These are phyloP conservation scores for Coregonus sp. DNA, from an alignment of 2,797 vertebrate genomes.

Conservation along the genomic window DNA sequence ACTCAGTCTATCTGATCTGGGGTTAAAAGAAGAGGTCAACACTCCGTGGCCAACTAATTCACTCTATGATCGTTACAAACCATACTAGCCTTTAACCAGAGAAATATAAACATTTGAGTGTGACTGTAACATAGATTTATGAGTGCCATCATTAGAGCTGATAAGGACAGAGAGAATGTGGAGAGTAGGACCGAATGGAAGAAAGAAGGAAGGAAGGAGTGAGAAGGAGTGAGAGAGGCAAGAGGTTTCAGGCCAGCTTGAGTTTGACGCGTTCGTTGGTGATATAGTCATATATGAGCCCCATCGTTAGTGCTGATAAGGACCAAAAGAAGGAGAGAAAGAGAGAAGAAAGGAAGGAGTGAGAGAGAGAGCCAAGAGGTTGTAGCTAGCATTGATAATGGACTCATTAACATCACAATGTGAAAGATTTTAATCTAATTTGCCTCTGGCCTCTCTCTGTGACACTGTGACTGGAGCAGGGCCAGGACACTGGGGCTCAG, in stretches of 20 bases:
- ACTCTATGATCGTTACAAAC: neutral
- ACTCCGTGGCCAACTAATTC: neutral
- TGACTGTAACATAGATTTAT: neutral
- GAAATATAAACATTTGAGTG: neutral
- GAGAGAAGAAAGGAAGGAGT: conserved; percentile 6
- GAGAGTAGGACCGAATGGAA: neutral
- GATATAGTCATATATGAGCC: neutral
- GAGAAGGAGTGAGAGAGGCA: conserved; percentile 1
- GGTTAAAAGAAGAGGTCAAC: neutral
- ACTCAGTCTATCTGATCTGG: neutral
- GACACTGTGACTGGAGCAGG: conserved; percentile 20
- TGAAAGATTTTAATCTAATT: conserved; percentile 41
- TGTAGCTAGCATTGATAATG: conserved; percentile 22
- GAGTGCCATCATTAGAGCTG: neutral
- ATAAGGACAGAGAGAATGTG: neutral
- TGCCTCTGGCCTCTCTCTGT: conserved; percentile 26
- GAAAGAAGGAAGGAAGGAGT: neutral
- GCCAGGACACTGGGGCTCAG: conserved; percentile 15
- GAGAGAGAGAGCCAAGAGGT: conserved; percentile 30
- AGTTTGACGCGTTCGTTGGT: neutral
- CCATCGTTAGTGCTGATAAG: neutral
- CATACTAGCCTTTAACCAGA: neutral
- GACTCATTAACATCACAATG: conserved; percentile 39
- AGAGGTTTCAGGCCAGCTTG: neutral
- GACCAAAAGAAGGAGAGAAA: neutral